phyloP scores from a whole-genome alignment of 92 coral and sea anemone genomes.

The Phenganax stokvisi region DNA sequence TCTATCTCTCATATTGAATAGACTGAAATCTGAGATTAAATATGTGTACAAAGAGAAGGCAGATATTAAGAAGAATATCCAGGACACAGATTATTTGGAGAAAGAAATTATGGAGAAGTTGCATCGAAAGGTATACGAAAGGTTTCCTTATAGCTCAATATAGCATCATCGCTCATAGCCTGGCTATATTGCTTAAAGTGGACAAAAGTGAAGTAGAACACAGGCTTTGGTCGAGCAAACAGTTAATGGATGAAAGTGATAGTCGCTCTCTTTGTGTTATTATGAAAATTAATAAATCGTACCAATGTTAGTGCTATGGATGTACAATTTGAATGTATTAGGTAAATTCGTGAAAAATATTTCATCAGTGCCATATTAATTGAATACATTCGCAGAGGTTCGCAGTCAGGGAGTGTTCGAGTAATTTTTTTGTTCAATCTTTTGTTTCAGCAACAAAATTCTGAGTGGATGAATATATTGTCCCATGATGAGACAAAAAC shows the following conservation, averaged over 20 bases:
- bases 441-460: slow-evolving; percentile 55
- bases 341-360: background rate
- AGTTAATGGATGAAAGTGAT: no score
- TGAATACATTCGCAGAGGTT: no score
- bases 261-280: no score
- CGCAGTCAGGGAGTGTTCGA: no score
- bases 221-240: background rate
- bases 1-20: background rate
- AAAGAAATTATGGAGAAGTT: slow-evolving; percentile 62
- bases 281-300: no score
- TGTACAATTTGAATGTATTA: background rate
- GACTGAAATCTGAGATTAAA: slow-evolving; percentile 57
- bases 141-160: background rate
- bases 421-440: background rate
- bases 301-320: no score
- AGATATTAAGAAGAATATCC: slow-evolving; percentile 60
- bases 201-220: no score
- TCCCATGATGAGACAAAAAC: slow-evolving; percentile 59
- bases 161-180: no score
- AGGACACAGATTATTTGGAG: slow-evolving; percentile 78
- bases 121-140: slow-evolving; percentile 60
- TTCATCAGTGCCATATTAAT: no score
- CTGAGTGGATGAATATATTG: slow-evolving; percentile 60
- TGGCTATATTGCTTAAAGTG: no score
- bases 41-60: slow-evolving; percentile 66